Base-by-base conservation (phyloP, 2,888 invertebrate genomes). In the Aplocera efformata region DNA sequence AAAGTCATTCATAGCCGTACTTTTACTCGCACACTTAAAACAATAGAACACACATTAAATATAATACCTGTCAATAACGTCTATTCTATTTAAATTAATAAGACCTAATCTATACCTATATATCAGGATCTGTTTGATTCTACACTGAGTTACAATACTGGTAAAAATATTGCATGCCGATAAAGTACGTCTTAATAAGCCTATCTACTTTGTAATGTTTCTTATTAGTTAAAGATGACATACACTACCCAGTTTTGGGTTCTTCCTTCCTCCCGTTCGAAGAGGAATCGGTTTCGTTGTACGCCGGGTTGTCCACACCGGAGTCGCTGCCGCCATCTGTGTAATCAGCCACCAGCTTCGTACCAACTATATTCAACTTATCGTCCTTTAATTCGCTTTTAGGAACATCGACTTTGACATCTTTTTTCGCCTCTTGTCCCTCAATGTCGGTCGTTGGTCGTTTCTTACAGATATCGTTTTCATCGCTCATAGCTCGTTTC, bases 381-480 rank as follows among this genome's bases (percentile, higher is more conserved):
- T 51, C 62, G 23, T 60, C 65, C 24, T 47, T 45, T 11, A 41
- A 72, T 8, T 42, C 48, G 50, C 66, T 72, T 48, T 49, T 60
- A 64, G 63, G 63, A 71, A 65, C 76, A 71, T 81, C 83, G 17
- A 38, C 36, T 53, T 71, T 76, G 24, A 67, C 70, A 1, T 58
- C 51, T 22, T 74, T 72, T 11, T 41, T 56, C 10, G 58, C 56
- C 8, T 81, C 80, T 34, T 58, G 66, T 31, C 69, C 62, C 61
- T 88, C 86, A 4, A 85, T 56, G 46, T 88, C 85, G 23, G 58
- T 42, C 6, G 60, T 55, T 40, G 80, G 69, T 1, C 81, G 79
- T 53, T 90, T 90, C 58, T 91, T 91, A 38, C 89, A 90, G 56
- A 90, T 88, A 58, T 91, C 91, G 59, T 88, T 90, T 8, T 89